Evolutionary conservation across 2,113 vertebrate genomes (phyloP), one percentile per base, ranked within the genome.

Genomic region (Procavia capensis): DNA sequence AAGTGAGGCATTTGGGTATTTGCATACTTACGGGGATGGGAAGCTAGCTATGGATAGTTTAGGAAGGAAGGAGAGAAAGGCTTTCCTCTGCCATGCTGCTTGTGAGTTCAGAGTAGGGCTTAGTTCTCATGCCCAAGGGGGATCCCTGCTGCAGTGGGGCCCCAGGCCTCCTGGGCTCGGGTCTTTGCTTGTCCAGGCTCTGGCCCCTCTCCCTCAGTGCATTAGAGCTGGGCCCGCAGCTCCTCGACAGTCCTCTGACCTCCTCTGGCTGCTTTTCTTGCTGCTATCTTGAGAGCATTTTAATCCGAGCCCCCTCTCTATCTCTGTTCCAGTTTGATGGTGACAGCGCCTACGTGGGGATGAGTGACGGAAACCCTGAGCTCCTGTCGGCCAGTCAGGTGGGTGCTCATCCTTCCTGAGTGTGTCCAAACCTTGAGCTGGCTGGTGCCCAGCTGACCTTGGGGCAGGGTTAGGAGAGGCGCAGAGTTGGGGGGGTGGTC

Each of bases 291-390:
- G 84, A 85, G 76, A 75, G 80, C 36, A 3, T 90, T 87, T 95
- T 90, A 95, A 90, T 97, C 93, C 98, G 95, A 95, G 74, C 34
- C 6, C 4, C 72, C 97, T 97, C 95, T 98, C 75, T 97, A 93
- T 98, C 85, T 98, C 95, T 98, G 97, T 98, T 98, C 82, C 98
- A 99, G 99, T 99, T 99, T 99, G 99, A 99, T 99, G 99, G 99
- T 99, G 99, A 99, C 98, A 99, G 99, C 99, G 99, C 99, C 99
- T 99, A 99, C 98, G 99, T 99, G 99, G 98, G 99, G 97, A 99
- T 99, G 99, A 99, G 99, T 94, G 99, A 99, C 98, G 99, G 99
- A 98, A 98, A 99, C 98, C 99, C 99, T 94, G 99, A 99, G 98
- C 99, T 99, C 96, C 99, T 99, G 93, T 99, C 99, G 0, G 98